Evolutionary conservation across 1,140 invertebrate genomes (phyloP).

Genomic region (Gonatopus flavifemur): DNA sequence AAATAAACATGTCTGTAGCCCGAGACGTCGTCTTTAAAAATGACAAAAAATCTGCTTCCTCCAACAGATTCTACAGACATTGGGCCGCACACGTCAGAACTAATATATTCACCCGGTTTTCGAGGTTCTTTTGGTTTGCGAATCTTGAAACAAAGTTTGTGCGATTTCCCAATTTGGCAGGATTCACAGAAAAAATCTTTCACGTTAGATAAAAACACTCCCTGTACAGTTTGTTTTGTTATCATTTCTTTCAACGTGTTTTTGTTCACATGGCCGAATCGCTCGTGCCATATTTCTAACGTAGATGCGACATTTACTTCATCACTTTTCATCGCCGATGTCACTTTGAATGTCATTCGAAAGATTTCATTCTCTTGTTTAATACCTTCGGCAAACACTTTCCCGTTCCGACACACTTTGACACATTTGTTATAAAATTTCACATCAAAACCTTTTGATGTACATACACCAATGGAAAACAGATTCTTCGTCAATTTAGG

Average conservation of each 20-base stretch:
- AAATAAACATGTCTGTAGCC: slow-evolving; percentile 25
- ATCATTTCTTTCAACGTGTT: no score
- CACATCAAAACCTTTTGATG: slow-evolving; percentile 15
- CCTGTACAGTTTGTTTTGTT: not conserved
- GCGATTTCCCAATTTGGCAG: slow-evolving; percentile 25
- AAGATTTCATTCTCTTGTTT: slow-evolving; percentile 10
- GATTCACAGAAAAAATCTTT: slow-evolving; percentile 19
- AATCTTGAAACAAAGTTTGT: slow-evolving; percentile 4
- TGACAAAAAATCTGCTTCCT: slow-evolving; percentile 28
- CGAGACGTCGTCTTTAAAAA: slow-evolving; percentile 31
- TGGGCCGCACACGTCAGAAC: not conserved
- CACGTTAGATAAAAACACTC: not conserved
- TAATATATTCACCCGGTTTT: not conserved
- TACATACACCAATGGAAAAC: slow-evolving; percentile 21
- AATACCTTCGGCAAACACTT: slow-evolving; percentile 19
- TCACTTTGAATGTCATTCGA: slow-evolving; percentile 7
- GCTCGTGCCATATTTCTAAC: not conserved
- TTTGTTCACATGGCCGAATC: no score
- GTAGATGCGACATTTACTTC: not conserved
- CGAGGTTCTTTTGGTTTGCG: not conserved
- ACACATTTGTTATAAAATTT: not conserved
- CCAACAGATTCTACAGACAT: slow-evolving; percentile 16
- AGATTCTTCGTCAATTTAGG: slow-evolving; percentile 16
- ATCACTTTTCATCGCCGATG: not conserved
- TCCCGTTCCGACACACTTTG: not conserved